Evolutionary conservation across 2,888 invertebrate species (phyloP), one percentile per base, ranked within the genome.

Genomic region (Rhopalosiphum nymphaeae): DNA sequence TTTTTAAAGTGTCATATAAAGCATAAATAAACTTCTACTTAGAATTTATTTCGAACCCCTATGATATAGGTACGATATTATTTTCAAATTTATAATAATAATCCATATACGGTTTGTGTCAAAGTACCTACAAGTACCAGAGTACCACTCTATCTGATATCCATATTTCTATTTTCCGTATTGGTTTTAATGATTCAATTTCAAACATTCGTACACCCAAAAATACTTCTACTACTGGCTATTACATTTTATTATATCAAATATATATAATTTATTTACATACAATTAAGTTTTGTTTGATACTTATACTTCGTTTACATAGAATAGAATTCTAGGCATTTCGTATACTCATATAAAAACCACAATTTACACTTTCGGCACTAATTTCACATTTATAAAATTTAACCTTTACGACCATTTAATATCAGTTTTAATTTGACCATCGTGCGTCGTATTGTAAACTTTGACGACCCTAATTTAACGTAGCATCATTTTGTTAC

Each of bases 401-500:
- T 49, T 36, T 26, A 53, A 84, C 16, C 78, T 26, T 84, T 84
- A 78, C 13, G 36, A 78, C 16, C 53, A 16, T 91, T 78, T 78
- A 78, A 49, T 84, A 91, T 84, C 78, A 78, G 78, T 84, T 84
- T 26, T 29, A 44, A 91, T 85, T 57, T 21, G 25, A 61, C 67
- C n/a, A 4, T 42, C 9, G 29, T 42, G 42, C 29, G 11, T 53
- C 29, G 29, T 53, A 29, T 91, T 42, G 53, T 42, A 84, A 56
- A 91, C 53, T 61, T 53, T 42, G 7, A 26, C 67, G 67, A 10
- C 26, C 16, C n/a, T 13, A 53, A 21, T 78, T 78, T 36, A 49
- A 42, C 42, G 3, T 84, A 91, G 10, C 85, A 91, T 44, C 3
- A 84, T 85, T 85, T 91, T 91, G 44, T 91, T 84, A 85, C 91